Percentiles rank a stretch among this genome's conserved stretches.
These are phyloP conservation scores for Liasis olivaceus DNA, from an alignment of 2,797 vertebrate genomes.

Conservation along the genomic window DNA sequence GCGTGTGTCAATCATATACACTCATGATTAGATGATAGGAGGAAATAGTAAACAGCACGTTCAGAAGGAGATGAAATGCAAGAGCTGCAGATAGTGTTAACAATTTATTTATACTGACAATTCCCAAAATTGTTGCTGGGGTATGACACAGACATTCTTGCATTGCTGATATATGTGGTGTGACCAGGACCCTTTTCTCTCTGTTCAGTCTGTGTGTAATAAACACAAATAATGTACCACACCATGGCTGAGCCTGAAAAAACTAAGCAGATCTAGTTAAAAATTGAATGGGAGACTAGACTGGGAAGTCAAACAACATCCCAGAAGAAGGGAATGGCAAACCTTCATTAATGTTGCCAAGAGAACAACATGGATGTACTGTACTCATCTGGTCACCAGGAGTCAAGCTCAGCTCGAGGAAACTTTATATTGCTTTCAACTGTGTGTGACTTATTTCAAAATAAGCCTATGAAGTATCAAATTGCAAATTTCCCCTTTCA, in stretches of 20 bases:
- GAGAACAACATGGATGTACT: background rate
- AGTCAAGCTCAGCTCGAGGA: no score
- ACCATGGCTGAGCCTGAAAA: background rate
- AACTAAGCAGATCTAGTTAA: background rate
- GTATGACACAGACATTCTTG: background rate
- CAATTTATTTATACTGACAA: background rate
- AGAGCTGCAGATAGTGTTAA: background rate
- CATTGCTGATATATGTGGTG: background rate
- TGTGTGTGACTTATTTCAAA: background rate
- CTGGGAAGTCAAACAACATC: background rate
- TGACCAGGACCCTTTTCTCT: background rate
- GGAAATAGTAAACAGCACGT: background rate
- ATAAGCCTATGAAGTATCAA: background rate
- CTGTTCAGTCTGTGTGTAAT: background rate
- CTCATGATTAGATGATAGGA: background rate
- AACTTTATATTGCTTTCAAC: background rate
- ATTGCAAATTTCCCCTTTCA: background rate
- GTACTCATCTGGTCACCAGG: no score
- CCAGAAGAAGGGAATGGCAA: background rate
- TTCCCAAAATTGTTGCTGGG: background rate
- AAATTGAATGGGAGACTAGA: background rate
- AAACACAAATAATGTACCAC: background rate
- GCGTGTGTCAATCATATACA: background rate
- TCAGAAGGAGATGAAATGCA: background rate
- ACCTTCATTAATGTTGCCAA: background rate